Evolutionary conservation across 2,797 vertebrate genomes (phyloP).

Genomic region (Picus viridis): DNA sequence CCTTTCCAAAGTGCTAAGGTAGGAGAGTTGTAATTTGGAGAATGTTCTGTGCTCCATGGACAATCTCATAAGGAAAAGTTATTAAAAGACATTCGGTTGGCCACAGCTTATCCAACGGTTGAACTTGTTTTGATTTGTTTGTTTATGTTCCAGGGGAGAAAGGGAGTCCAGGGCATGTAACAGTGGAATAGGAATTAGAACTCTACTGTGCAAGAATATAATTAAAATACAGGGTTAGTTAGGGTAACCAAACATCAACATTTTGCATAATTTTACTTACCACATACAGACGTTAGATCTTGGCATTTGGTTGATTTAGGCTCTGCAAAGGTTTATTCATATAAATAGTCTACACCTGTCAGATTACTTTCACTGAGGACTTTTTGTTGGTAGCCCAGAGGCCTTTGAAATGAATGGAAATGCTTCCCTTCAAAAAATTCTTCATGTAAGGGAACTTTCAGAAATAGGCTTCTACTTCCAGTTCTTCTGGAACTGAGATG

Average conservation of each 20-base stretch:
- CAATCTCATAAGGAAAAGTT: constrained; percentile 39
- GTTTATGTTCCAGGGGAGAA: background rate
- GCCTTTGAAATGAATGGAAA: constrained; percentile 33
- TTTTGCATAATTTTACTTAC: constrained; percentile 29
- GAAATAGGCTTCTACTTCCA: constrained; percentile 21
- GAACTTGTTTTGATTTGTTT: constrained; percentile 13
- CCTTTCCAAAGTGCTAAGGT: constrained; percentile 63
- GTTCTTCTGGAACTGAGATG: background rate
- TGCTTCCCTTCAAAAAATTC: background rate
- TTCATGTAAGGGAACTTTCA: background rate
- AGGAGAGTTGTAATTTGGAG: constrained; percentile 42
- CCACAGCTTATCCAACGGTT: background rate
- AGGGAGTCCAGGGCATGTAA: background rate
- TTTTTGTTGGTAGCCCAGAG: constrained; percentile 22
- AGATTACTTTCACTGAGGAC: background rate
- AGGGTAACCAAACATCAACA: constrained; percentile 9
- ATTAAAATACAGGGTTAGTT: constrained; percentile 52
- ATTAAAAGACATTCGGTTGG: background rate
- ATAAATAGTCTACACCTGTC: background rate
- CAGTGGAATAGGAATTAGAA: constrained; percentile 3
- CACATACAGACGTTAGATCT: constrained; percentile 38
- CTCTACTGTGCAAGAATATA: background rate
- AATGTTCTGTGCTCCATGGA: background rate
- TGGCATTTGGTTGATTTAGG: constrained; percentile 6
- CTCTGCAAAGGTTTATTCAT: background rate